A percentile compares a stretch with the other conserved stretches of the same genome.
phyloP scores from a whole-genome alignment of 2,888 invertebrate species.

The Pristionchus mayeri region DNA sequence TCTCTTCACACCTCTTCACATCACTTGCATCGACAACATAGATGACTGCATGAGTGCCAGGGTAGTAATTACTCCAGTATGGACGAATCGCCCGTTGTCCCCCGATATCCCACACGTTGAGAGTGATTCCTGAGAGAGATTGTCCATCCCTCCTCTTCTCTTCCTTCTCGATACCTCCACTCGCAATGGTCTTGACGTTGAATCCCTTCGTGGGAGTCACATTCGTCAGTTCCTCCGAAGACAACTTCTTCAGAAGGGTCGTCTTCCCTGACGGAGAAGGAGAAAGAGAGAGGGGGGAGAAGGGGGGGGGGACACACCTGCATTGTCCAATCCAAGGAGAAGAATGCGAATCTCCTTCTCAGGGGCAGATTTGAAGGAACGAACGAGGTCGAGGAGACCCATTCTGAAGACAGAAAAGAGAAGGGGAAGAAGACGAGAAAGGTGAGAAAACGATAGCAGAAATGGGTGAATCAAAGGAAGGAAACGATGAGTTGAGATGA shows the following conservation, averaged over 20 bases:
- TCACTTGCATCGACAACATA: constrained; percentile 98
- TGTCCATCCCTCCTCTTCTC: neutral
- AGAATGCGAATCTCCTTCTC: constrained; percentile 65
- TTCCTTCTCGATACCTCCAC: constrained; percentile 51
- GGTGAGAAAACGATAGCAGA: neutral
- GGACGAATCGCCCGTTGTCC: constrained; percentile 98
- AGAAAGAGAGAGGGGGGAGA: constrained; percentile 79
- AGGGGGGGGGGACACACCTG: constrained; percentile 29
- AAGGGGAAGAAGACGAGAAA: neutral
- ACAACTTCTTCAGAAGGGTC: constrained; percentile 92
- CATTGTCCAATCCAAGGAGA: constrained; percentile 86
- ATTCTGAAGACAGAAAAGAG: constrained; percentile 51
- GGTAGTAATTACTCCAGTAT: constrained; percentile 96
- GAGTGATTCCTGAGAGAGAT: constrained; percentile 22
- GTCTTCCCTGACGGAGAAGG: constrained; percentile 88
- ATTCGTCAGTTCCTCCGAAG: constrained; percentile 94
- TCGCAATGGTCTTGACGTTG: constrained; percentile 64
- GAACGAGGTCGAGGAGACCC: constrained; percentile 65
- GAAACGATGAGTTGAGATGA: neutral
- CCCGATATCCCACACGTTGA: constrained; percentile 99
- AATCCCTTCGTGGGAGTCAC: constrained; percentile 87
- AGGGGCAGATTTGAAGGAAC: constrained; percentile 61
- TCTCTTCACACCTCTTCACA: constrained; percentile 86
- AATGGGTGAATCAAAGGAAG: neutral
- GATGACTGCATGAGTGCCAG: constrained; percentile 79